These are phyloP conservation scores for Peucedramus taeniatus DNA, from an alignment of 2,113 vertebrate genomes.

Conservation along the genomic window DNA sequence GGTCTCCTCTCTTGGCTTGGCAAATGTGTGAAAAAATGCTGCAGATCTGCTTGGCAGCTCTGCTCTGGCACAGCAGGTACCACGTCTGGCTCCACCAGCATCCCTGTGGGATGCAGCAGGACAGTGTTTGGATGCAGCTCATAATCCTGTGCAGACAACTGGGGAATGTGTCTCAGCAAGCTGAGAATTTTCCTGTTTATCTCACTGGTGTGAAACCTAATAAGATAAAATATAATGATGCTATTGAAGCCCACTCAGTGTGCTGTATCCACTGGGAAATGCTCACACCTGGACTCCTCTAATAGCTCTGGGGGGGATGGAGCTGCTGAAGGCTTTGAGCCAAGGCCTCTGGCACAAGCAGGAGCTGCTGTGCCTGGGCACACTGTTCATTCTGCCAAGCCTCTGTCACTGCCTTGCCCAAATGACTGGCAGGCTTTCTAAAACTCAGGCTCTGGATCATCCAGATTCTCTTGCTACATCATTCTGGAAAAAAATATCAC, in stretches of 20 bases:
- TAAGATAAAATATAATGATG: neutral
- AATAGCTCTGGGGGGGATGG: neutral
- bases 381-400: neutral
- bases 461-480: neutral
- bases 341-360: neutral
- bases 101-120: neutral
- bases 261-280: neutral
- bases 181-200: neutral
- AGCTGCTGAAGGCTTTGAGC: neutral
- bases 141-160: neutral
- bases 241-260: neutral
- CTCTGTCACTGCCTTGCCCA: neutral
- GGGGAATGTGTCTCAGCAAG: neutral
- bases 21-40: accelerated
- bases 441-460: neutral
- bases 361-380: neutral
- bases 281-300: neutral
- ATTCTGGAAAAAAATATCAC: neutral
- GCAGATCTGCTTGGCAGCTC: neutral
- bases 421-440: neutral
- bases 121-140: neutral
- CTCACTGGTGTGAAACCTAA: neutral
- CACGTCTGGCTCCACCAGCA: neutral
- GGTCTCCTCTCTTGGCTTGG: neutral
- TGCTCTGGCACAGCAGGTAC: neutral